Evolutionary conservation across 2,113 vertebrate species (phyloP), one percentile per base, ranked within the genome.

Genomic region (Lanius collurio): DNA sequence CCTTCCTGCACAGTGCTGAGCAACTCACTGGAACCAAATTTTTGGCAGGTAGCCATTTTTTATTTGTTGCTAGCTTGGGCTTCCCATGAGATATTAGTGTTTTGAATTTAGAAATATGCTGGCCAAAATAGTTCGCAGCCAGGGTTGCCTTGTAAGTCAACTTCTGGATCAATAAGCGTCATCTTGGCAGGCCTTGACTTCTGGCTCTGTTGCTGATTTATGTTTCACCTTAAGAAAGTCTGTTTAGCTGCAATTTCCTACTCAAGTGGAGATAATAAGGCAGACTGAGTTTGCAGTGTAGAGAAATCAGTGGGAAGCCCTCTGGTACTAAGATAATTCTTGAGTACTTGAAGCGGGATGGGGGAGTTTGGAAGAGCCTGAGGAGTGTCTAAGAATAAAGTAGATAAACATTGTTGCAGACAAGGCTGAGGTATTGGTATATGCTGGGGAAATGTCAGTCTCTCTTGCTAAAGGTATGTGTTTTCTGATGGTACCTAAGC

Each of bases 251-350:
- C 76, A 68, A 18, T 92, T 95, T 94, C 87, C 64, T 88, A 73
- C 71, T 90, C 71, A 94, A 88, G 88, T 92, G 68, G 85, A 94
- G 90, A 63, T 92, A 93, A 90, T 85, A 94, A 83, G 83, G 68
- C 79, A 83, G 82, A 33, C 46, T 69, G 87, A 91, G 89, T 68
- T 93, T 82, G 19, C 78, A 77, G 69, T 60, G 68, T 47, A 83
- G 84, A 83, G 70, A 76, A 82, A 85, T 89, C 62, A 68, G 44
- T 73, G 67, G 86, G 90, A 74, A 95, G 55, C 52, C 64, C 64
- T 93, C 71, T 83, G 53, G 68, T 85, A 67, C 33, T 47, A 33
- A 62, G 78, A 85, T 93, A 87, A 87, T 93, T 91, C 79, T 87
- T 77, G 87, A 95, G 93, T 41, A 59, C 49, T 94, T 12, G 6